A percentile compares a stretch with the other conserved stretches of the same genome.
These are phyloP conservation scores for Rhinophrynus dorsalis DNA, from an alignment of 2,797 vertebrate genomes.

Conservation along the genomic window DNA sequence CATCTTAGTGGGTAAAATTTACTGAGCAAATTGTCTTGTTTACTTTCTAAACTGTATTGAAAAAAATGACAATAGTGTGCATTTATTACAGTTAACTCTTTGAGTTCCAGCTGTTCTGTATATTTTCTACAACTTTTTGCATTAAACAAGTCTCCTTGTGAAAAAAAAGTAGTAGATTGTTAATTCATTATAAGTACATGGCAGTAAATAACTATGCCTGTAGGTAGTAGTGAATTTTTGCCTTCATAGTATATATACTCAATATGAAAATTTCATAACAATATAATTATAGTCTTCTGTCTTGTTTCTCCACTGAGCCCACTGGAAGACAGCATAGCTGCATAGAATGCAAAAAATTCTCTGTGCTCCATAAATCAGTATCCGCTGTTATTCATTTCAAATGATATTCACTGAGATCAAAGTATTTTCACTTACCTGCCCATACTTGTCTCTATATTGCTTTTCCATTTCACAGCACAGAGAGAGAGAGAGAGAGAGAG, in stretches of 20 bases:
- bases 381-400: background rate
- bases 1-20: too few species aligned
- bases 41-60: too few species aligned
- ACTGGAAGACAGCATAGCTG: background rate
- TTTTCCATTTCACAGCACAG: background rate
- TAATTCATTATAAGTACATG: conserved; percentile 1
- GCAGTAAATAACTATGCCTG: conserved; percentile 7
- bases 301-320: background rate
- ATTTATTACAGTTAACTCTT: too few species aligned
- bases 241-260: background rate
- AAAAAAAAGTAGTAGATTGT: background rate
- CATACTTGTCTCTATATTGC: background rate
- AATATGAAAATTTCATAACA: background rate
- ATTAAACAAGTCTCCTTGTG: background rate
- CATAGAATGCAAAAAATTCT: background rate
- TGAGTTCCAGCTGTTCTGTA: too few species aligned
- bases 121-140: too few species aligned
- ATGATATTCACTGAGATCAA: background rate
- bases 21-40: too few species aligned
- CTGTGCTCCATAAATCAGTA: background rate
- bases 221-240: conserved; percentile 1
- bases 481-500: too few species aligned
- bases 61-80: too few species aligned
- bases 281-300: conserved; percentile 3
- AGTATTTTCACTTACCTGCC: background rate